Conservation (phyloP, 2,888 invertebrate species). For the Sphinx pinastri region DNA sequence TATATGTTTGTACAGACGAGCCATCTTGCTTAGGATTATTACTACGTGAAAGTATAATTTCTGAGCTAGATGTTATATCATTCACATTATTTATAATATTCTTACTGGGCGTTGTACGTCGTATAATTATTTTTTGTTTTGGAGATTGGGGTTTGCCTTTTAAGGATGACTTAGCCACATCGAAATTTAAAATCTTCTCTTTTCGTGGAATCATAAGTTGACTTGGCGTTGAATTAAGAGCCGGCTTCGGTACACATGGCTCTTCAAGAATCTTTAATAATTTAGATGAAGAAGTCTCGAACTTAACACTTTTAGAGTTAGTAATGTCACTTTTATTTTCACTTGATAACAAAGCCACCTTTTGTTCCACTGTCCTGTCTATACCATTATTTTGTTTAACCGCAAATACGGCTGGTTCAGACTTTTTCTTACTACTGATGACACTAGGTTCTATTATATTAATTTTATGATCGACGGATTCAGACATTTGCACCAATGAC, state of each 20-base stretch:
- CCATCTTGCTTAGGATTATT: conserved; percentile 63
- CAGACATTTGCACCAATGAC: conserved; percentile 80
- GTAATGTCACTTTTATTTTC: conserved; percentile 55
- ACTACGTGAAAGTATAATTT: conserved; percentile 71
- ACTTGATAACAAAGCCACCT: conserved; percentile 51
- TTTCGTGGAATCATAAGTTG: conserved; percentile 63
- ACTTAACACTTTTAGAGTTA: conserved; percentile 53
- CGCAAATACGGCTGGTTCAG: conserved; percentile 40
- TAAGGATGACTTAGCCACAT: conserved; percentile 66
- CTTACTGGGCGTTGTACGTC: conserved; percentile 66
- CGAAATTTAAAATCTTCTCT: conserved; percentile 78
- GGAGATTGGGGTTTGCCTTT: conserved; percentile 63
- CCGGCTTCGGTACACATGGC: conserved; percentile 62
- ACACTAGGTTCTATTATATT: conserved; percentile 55
- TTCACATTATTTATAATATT: conserved; percentile 63
- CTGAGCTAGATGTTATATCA: conserved; percentile 61
- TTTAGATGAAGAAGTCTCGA: conserved; percentile 79
- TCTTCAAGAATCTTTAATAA: conserved; percentile 84
- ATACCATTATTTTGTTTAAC: conserved; percentile 53
- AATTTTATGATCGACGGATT: conserved; percentile 70
- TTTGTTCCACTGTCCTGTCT: conserved; percentile 56
- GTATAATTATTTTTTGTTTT: conserved; percentile 77
- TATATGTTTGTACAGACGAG: conserved; percentile 72
- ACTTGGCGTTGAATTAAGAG: conserved; percentile 54
- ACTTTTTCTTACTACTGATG: conserved; percentile 48